phyloP scores from a whole-genome alignment of 1,140 invertebrate genomes.

The Atta colombica region DNA sequence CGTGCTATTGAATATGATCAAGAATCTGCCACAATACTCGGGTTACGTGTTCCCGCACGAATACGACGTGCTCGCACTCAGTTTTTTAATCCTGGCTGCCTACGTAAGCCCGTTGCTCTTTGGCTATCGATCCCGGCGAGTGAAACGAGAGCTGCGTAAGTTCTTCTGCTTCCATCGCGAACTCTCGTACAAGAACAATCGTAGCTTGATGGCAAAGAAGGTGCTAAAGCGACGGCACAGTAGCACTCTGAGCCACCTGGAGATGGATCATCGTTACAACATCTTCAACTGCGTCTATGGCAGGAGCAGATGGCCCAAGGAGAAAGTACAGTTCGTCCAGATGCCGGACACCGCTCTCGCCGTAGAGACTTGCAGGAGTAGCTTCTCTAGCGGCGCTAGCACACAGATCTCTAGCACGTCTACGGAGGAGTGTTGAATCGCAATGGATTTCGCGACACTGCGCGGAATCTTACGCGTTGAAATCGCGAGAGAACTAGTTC shows the following conservation, averaged over 20 bases:
- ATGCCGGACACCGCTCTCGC: conserved; percentile 85
- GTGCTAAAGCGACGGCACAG: conserved; percentile 82
- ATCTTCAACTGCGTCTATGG: conserved; percentile 85
- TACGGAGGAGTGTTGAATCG: conserved; percentile 83
- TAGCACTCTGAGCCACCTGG: conserved; percentile 79
- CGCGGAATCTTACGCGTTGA: not conserved
- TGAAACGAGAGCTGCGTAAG: conserved; percentile 90
- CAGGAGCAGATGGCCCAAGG: conserved; percentile 82
- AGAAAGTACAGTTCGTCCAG: conserved; percentile 85
- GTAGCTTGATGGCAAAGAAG: conserved; percentile 85
- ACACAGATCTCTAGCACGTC: conserved; percentile 87
- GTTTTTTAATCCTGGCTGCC: conserved; percentile 90
- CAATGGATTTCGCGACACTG: not conserved
- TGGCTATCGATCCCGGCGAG: conserved; percentile 91
- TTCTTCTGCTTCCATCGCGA: conserved; percentile 87
- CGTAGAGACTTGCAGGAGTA: conserved; percentile 86
- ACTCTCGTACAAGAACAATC: conserved; percentile 84
- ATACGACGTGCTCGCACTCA: conserved; percentile 87
- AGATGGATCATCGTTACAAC: conserved; percentile 81
- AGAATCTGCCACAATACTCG: conserved; percentile 82
- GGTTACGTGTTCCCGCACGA: conserved; percentile 82
- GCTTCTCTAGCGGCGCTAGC: conserved; percentile 87
- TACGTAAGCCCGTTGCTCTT: conserved; percentile 92
- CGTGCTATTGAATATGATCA: conserved; percentile 87
- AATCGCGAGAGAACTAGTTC: conserved; percentile 23